These are phyloP conservation scores for Hippocampus kuda DNA, from an alignment of 2,797 vertebrate genomes.

Conservation along the genomic window DNA sequence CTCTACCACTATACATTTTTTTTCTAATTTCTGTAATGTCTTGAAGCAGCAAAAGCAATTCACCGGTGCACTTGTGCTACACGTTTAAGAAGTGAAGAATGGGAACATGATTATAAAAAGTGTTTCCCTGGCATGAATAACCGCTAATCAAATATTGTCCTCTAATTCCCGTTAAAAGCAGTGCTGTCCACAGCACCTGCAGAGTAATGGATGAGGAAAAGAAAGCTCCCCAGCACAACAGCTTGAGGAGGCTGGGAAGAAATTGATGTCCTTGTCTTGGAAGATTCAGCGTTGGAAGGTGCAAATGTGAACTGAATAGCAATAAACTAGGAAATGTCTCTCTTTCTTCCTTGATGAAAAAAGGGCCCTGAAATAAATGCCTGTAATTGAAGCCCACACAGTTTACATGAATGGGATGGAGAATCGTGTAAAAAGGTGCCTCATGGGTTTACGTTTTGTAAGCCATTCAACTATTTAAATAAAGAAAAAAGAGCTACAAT, in stretches of 20 bases:
- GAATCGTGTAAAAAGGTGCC: neutral
- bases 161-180: constrained; percentile 46
- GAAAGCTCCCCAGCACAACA: constrained; percentile 26
- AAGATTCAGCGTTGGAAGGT: constrained; percentile 11
- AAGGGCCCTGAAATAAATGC: neutral
- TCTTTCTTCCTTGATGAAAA: constrained; percentile 1
- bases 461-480: neutral
- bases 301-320: constrained; percentile 33
- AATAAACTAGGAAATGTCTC: constrained; percentile 15
- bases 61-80: constrained; percentile 10
- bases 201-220: constrained; percentile 48
- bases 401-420: neutral
- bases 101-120: constrained; percentile 33
- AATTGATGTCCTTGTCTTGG: constrained; percentile 42
- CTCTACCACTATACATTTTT: neutral
- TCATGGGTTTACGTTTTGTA: neutral
- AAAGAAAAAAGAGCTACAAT: neutral
- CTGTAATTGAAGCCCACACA: neutral
- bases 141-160: constrained; percentile 49
- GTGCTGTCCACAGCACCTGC: constrained; percentile 21
- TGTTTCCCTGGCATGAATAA: constrained; percentile 44
- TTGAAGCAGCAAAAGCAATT: neutral
- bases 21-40: neutral
- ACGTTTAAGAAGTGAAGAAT: constrained; percentile 25
- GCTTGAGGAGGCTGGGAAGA: constrained; percentile 24